phyloP scores from a whole-genome alignment of 1,140 invertebrate genomes.

The Bombyx mandarina region DNA sequence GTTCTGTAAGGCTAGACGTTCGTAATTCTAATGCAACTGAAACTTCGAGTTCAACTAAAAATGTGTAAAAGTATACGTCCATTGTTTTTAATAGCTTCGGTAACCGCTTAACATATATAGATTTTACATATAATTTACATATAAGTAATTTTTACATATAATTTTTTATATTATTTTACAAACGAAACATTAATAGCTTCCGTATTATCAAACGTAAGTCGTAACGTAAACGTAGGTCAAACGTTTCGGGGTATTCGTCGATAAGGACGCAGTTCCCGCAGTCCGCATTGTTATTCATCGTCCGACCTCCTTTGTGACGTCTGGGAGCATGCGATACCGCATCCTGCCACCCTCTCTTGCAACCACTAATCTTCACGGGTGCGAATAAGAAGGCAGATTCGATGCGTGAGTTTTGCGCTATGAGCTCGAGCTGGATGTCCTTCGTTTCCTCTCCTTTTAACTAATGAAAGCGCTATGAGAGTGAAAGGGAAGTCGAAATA shows the following conservation, averaged over 20 bases:
- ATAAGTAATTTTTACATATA: neutral
- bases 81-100: too few relatives aligned
- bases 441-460: slow-evolving; percentile 27
- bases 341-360: slow-evolving; percentile 36
- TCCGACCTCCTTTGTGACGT: slow-evolving; percentile 60
- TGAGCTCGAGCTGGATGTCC: slow-evolving; percentile 38
- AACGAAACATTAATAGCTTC: slow-evolving; percentile 7
- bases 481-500: slow-evolving; percentile 29
- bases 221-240: too few relatives aligned
- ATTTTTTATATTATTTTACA: neutral
- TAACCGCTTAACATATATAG: neutral
- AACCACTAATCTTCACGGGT: neutral
- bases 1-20: too few relatives aligned
- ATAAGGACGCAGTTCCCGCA: slow-evolving; percentile 61
- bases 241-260: slow-evolving; percentile 11
- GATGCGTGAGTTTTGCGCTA: slow-evolving; percentile 54
- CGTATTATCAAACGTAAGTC: neutral
- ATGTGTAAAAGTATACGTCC: too few relatives aligned
- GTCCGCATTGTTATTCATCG: slow-evolving; percentile 67
- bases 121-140: neutral
- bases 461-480: slow-evolving; percentile 7
- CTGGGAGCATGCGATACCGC: slow-evolving; percentile 53
- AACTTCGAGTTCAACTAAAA: too few relatives aligned
- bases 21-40: too few relatives aligned
- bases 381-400: slow-evolving; percentile 20